Conservation (phyloP, 2,797 vertebrate genomes). For the Vespertilio murinus region DNA sequence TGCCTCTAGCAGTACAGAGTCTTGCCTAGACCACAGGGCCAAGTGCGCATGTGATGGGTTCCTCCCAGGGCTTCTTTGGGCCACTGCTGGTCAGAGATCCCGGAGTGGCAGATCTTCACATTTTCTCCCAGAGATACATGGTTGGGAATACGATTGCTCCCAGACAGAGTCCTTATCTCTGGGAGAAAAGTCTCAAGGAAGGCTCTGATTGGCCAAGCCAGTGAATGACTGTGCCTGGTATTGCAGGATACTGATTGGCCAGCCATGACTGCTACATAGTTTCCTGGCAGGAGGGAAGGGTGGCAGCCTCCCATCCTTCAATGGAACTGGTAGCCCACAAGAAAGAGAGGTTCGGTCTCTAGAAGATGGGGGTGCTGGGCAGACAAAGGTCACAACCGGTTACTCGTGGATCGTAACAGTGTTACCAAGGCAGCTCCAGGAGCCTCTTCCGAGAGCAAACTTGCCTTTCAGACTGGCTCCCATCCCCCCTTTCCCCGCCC, state of each 20-base stretch:
- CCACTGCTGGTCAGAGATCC: not conserved
- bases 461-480: conserved; percentile 39
- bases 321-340: not conserved
- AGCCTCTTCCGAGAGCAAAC: conserved; percentile 29
- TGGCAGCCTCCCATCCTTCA: not conserved
- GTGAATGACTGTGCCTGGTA: not conserved
- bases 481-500: not conserved
- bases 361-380: not conserved
- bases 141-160: not conserved
- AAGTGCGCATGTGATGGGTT: not conserved
- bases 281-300: not conserved
- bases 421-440: conserved; percentile 8
- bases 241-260: not conserved
- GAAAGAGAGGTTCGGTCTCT: not conserved
- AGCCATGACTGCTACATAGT: not conserved
- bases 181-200: conserved; percentile 3
- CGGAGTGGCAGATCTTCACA: not conserved
- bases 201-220: conserved; percentile 24
- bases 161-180: conserved; percentile 6
- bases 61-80: not conserved
- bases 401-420: not conserved
- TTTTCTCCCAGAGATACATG: not conserved
- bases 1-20: not conserved
- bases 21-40: not conserved
- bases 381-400: not conserved